phyloP scores from a whole-genome alignment of 1,140 invertebrate species.

The Asbolus verrucosus region DNA sequence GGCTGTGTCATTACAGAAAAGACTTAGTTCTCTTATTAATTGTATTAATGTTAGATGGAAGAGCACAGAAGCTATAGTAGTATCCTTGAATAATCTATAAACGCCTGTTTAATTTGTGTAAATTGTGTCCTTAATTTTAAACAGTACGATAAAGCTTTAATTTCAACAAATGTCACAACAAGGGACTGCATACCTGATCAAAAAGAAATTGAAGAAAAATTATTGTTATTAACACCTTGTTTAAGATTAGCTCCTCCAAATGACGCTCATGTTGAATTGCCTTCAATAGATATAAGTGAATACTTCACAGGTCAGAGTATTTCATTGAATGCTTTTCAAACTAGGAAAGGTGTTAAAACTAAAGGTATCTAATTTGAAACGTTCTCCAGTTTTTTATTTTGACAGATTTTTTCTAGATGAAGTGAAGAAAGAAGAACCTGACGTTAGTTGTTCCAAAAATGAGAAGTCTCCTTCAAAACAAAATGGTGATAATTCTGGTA shows the following conservation, averaged over 20 bases:
- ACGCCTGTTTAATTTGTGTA: slow-evolving; percentile 28
- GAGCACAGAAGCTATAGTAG: slow-evolving; percentile 64
- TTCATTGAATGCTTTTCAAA: slow-evolving; percentile 78
- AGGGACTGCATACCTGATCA: slow-evolving; percentile 54
- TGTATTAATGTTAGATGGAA: slow-evolving; percentile 85
- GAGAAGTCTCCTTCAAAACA: slow-evolving; percentile 44
- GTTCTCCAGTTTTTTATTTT: background rate
- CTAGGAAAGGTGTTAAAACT: slow-evolving; percentile 72
- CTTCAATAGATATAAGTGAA: slow-evolving; percentile 78
- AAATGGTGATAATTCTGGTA: slow-evolving; percentile 8
- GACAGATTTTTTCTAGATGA: background rate
- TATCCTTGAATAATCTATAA: slow-evolving; percentile 28
- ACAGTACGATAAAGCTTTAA: slow-evolving; percentile 58
- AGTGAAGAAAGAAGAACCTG: slow-evolving; percentile 6
- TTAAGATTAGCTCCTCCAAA: slow-evolving; percentile 68
- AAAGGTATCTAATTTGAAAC: slow-evolving; percentile 16
- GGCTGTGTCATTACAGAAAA: slow-evolving; percentile 80
- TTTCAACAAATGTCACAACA: slow-evolving; percentile 50
- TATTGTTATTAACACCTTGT: slow-evolving; percentile 47
- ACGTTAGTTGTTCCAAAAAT: too few relatives aligned
- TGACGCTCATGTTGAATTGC: slow-evolving; percentile 74
- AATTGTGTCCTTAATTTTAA: slow-evolving; percentile 37
- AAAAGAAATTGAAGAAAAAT: slow-evolving; percentile 52
- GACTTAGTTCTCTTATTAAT: slow-evolving; percentile 78
- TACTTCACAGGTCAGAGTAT: slow-evolving; percentile 80